Base-by-base conservation (phyloP, 2,113 vertebrate species). In the Cranoglanis bouderius region DNA sequence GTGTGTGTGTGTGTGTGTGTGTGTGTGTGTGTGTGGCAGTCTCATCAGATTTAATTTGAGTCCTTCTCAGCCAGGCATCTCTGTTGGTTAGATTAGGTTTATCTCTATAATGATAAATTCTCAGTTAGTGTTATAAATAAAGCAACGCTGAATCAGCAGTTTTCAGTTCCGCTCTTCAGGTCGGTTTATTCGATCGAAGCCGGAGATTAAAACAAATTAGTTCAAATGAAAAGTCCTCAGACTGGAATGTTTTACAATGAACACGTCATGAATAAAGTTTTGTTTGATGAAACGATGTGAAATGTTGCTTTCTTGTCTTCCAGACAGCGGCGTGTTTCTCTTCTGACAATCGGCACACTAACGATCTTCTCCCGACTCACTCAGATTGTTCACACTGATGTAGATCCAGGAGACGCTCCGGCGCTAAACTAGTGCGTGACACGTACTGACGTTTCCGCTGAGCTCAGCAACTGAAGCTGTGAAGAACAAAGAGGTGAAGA, bases 181-280 rank as follows among this genome's bases (percentile, higher is more conserved):
- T 3, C 19, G 3, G 1, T 19, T 16, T 35, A 12, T 38, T 74
- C 0, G 16, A 8, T 74, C 12, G 18, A 74, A 2, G 8, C 4
- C 40, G 49, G 43, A 81, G 49, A 53, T 81, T 32, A 55, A 53
- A 53, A 9, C 46, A n/a, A 53, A n/a, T 1, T 4, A 3, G 1
- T 35, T 78, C 6, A 5, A n/a, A 29, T 53, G 14, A 19, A 14
- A 38, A 32, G 51, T 55, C 8, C 16, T 18, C 21, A 46, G 13
- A 80, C 6, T 35, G 53, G 19, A 12, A 57, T 8, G 57, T 57
- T 38, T 57, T 24, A 24, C 16, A 21, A 6, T 38, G 63, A n/a
- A 75, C 24, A 7, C 4, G 51, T 75, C 24, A 24, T 78, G 16
- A 86, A 86, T 86, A 86, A 86, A 86, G 55, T 61, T 77, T 21